Conservation (phyloP, 1,140 invertebrate species). For the Mycetomoellerius zeteki region DNA sequence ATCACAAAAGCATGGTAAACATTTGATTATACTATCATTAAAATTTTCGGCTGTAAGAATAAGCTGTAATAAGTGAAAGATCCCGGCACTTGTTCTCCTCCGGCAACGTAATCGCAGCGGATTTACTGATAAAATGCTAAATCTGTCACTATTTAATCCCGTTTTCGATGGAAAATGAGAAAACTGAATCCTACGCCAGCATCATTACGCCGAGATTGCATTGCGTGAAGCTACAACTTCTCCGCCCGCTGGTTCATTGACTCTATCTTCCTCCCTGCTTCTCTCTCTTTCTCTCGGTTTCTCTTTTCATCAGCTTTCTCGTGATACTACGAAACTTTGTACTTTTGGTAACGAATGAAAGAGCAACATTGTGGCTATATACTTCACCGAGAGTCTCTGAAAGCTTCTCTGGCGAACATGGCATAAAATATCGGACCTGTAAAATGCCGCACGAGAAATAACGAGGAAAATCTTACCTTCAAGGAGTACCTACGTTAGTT, state of each 20-base stretch:
- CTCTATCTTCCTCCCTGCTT: background rate
- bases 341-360: constrained; percentile 64
- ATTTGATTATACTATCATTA: background rate
- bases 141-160: constrained; percentile 55
- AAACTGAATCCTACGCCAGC: constrained; percentile 24
- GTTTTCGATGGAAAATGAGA: constrained; percentile 49
- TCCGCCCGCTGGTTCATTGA: constrained; percentile 27
- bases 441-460: constrained; percentile 45
- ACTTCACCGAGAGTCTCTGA: constrained; percentile 29
- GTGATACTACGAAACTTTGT: constrained; percentile 42
- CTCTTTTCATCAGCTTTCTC: constrained; percentile 25
- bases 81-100: background rate
- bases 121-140: constrained; percentile 63
- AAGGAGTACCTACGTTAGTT: background rate
- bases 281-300: background rate
- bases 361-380: constrained; percentile 53
- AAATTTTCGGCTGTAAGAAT: constrained; percentile 1
- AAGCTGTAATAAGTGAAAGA: background rate
- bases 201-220: constrained; percentile 50
- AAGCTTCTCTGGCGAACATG: constrained; percentile 45
- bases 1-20: background rate
- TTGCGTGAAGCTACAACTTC: constrained; percentile 56
- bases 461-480: constrained; percentile 32
- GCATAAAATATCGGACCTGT: constrained; percentile 57
- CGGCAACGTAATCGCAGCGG: constrained; percentile 22